Percentiles rank a stretch among this genome's conserved stretches.
Conservation (phyloP, 53 echinoderm and acorn worm genomes). For the Zoroaster sp. region DNA sequence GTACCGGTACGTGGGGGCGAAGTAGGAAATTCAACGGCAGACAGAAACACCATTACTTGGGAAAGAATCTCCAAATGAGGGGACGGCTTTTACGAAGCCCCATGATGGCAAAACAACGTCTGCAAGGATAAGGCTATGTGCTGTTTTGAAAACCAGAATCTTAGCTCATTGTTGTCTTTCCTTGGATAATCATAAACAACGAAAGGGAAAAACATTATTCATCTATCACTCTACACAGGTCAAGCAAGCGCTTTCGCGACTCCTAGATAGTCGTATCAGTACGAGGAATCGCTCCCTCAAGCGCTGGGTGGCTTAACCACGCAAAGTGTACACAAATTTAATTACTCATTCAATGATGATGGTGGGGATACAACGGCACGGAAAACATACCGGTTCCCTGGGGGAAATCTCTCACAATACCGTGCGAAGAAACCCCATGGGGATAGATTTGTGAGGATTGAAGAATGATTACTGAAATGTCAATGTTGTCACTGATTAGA, state of each 20-base stretch:
- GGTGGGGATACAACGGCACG: not conserved
- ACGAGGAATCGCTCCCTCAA: not conserved
- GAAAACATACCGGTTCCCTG: not conserved
- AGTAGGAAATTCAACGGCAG: too few relatives aligned
- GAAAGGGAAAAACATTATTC: not conserved
- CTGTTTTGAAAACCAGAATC: too few relatives aligned
- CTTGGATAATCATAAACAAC: not conserved
- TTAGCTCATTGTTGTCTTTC: too few relatives aligned
- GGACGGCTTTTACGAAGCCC: too few relatives aligned
- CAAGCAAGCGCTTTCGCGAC: too few relatives aligned
- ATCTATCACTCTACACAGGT: not conserved
- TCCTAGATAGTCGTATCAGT: not conserved
- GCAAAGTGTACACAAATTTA: constrained; percentile 34
- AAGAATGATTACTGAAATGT: not conserved
- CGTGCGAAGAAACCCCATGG: not conserved
- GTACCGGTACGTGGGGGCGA: too few relatives aligned
- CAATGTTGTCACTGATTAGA: not conserved
- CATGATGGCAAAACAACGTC: too few relatives aligned
- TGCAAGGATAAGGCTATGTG: too few relatives aligned
- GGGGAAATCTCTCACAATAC: not conserved
- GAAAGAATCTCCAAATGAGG: too few relatives aligned
- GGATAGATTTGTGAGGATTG: not conserved
- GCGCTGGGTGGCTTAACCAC: constrained; percentile 1
- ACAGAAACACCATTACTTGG: too few relatives aligned
- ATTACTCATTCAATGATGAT: constrained; percentile 20